phyloP scores from a whole-genome alignment of 2,113 vertebrate genomes.

The Epinephelus lanceolatus region DNA sequence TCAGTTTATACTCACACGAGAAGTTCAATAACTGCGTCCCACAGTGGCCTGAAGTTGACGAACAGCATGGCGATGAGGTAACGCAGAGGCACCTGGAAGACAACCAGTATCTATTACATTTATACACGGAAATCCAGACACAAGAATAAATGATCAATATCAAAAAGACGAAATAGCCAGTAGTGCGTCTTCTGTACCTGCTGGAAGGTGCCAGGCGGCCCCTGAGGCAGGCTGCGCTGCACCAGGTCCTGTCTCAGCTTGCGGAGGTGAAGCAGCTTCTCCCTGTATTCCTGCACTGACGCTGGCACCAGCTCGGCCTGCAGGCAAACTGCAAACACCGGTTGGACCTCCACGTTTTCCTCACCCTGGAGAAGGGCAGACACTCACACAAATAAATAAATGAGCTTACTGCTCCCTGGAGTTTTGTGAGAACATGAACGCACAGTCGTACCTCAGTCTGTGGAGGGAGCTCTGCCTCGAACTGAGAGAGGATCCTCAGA shows the following conservation, averaged over 20 bases:
- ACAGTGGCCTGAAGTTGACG: conserved; percentile 94
- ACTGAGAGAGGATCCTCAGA: conserved; percentile 93
- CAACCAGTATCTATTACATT: background rate
- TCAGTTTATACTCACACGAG: conserved; percentile 86
- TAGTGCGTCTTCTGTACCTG: conserved; percentile 82
- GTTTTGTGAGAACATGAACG: background rate
- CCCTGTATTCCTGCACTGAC: conserved; percentile 94
- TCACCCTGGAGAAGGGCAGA: conserved; percentile 82
- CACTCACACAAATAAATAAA: background rate
- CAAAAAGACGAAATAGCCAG: background rate
- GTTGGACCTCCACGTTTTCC: conserved; percentile 79
- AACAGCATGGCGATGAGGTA: conserved; percentile 96
- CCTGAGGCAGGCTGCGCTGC: conserved; percentile 82
- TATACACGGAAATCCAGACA: background rate
- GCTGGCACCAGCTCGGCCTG: conserved; percentile 95
- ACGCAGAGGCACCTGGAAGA: conserved; percentile 91
- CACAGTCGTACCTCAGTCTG: conserved; percentile 84
- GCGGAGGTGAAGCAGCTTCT: conserved; percentile 94
- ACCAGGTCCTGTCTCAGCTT: conserved; percentile 93
- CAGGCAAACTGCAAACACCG: conserved; percentile 88
- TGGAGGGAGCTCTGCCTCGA: conserved; percentile 85
- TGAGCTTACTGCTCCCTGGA: too few species aligned
- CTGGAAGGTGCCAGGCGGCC: conserved; percentile 79
- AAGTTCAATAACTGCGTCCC: conserved; percentile 95
- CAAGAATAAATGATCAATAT: background rate